Evolutionary conservation across 2,888 invertebrate species (phyloP), one percentile per base, ranked within the genome.

Genomic region (Druceiella hillmani): DNA sequence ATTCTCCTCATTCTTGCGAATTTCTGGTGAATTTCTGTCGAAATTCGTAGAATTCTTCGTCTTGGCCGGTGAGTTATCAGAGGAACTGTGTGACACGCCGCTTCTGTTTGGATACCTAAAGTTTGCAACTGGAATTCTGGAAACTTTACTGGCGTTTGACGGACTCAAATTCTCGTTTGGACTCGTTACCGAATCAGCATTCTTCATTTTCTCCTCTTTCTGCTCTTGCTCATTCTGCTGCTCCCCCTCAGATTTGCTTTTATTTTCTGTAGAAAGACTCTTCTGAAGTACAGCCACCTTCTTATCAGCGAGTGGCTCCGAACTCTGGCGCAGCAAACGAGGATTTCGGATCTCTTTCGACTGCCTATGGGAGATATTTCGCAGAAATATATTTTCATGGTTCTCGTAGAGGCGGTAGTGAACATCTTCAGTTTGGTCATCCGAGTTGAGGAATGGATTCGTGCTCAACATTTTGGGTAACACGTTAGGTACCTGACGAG

Each of bases 81-180:
- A 56, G 0, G 66, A 63, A 0, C 55, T 56, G 3, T 67, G 45
- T 24, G 52, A 48, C 1, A 56, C 29, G 0, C 67, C 69, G 30
- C 59, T 64, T 46, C 66, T 66, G 44, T 70, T 68, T 0, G 69
- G 69, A 40, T 71, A 71, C 37, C 47, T 47, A 47, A 72, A 72
- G 40, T 66, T 71, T 1, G 71, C 66, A 0, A 72, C 64, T 0
- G 72, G 72, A 36, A 72, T 72, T 20, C 71, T 51, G 0, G 66
- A 66, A 43, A 62, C 61, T 0, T 62, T 62, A n/a, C n/a, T n/a
- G 3, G 33, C 33, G 9, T 12, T 20, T 3, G 40, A 27, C 1
- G 62, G 62, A 28, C 62, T 62, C 20, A 56, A 56, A 26, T 55
- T 58, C 3, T 52, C 42, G 24, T 53, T 57, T 3, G 43, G 33